A percentile compares a stretch with the other conserved stretches of the same genome.
Evolutionary conservation across 2,888 invertebrate species (phyloP).

Genomic region (Melikaiella ostensackeni): DNA sequence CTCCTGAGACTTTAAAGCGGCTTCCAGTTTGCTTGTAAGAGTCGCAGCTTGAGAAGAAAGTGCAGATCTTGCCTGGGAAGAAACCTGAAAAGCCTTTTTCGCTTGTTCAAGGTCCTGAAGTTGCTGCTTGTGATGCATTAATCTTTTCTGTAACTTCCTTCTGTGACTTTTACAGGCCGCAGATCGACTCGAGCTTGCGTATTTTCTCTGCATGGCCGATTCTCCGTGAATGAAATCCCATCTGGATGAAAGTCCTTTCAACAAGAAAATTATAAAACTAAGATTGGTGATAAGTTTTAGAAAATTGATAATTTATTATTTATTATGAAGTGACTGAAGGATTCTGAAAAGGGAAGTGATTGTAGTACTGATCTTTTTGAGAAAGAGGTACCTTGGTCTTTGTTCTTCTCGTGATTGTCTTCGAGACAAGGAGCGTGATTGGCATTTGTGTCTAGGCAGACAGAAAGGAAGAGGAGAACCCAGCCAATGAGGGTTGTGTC

Average conservation of each 20-base stretch:
- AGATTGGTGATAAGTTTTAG: no score
- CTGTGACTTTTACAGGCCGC: conserved; percentile 80
- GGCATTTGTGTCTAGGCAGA: conserved; percentile 81
- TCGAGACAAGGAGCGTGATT: conserved; percentile 63
- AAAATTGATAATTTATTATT: not conserved
- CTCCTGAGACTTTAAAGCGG: conserved; percentile 80
- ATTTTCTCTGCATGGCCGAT: conserved; percentile 79
- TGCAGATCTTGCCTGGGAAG: conserved; percentile 72
- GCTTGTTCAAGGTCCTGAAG: conserved; percentile 85
- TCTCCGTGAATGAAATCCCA: conserved; percentile 96
- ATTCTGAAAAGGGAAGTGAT: not conserved
- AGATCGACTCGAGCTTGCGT: conserved; percentile 69
- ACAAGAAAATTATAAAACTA: not conserved
- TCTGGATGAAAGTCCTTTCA: conserved; percentile 78
- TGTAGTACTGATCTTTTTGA: not conserved
- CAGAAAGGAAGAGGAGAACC: conserved; percentile 86
- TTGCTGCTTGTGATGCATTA: conserved; percentile 83
- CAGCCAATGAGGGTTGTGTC: conserved; percentile 81
- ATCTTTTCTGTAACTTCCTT: conserved; percentile 85
- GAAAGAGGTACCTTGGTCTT: conserved; percentile 69
- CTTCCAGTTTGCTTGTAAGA: conserved; percentile 77
- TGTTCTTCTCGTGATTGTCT: conserved; percentile 72
- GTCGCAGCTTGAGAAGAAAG: conserved; percentile 75
- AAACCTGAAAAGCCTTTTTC: conserved; percentile 79
- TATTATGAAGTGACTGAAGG: not conserved